Evolutionary conservation across 2,797 vertebrate genomes (phyloP).

Genomic region (Epinephelus coioides): DNA sequence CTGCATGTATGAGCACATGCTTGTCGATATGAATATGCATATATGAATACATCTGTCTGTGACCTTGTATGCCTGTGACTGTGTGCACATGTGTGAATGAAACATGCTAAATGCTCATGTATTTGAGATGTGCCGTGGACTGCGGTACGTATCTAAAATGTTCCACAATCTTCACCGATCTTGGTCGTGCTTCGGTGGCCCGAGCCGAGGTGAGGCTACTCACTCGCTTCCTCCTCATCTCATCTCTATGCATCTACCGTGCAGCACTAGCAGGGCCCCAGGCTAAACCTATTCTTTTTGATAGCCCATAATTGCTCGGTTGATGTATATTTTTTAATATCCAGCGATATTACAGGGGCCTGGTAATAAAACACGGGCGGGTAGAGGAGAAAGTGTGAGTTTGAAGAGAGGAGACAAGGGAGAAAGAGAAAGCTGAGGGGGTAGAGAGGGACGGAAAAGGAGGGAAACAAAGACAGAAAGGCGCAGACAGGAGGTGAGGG

Average conservation of each 20-base stretch:
- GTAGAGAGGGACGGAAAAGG: constrained; percentile 27
- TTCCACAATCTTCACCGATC: constrained; percentile 40
- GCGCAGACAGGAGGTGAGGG: constrained; percentile 17
- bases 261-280: constrained; percentile 67
- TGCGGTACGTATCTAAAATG: constrained; percentile 33
- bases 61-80: constrained; percentile 43
- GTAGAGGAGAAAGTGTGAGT: constrained; percentile 64
- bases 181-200: constrained; percentile 44
- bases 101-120: constrained; percentile 19
- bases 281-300: constrained; percentile 83
- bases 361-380: constrained; percentile 80
- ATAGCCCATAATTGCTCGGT: constrained; percentile 86
- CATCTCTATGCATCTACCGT: constrained; percentile 72
- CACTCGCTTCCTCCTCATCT: constrained; percentile 59
- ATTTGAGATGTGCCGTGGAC: constrained; percentile 24
- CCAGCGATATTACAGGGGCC: constrained; percentile 83
- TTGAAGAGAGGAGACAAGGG: constrained; percentile 49
- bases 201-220: constrained; percentile 54
- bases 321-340: constrained; percentile 91
- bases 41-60: constrained; percentile 22
- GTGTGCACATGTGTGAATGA: constrained; percentile 31
- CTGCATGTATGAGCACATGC: constrained; percentile 12
- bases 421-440: constrained; percentile 37
- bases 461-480: constrained; percentile 31
- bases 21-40: constrained; percentile 29